These are phyloP conservation scores for Strongylocentrotus purpuratus DNA, from an alignment of 35 echinoderm and acorn worm species.

Conservation along the genomic window DNA sequence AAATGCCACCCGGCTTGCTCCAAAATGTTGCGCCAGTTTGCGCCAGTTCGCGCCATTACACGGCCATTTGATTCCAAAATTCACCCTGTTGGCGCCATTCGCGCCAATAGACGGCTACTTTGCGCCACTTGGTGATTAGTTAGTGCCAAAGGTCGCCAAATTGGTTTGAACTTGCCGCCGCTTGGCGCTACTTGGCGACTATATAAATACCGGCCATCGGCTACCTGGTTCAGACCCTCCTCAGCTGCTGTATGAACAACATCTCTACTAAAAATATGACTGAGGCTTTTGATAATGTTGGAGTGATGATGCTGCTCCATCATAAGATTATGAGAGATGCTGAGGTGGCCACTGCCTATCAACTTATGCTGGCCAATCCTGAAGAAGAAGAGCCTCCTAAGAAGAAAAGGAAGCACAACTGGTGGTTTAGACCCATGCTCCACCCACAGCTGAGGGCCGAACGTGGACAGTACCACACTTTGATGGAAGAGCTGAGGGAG, in stretches of 20 bases:
- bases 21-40: constrained; percentile 46
- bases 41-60: constrained; percentile 53
- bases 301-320: constrained; percentile 17
- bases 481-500: too few relatives aligned
- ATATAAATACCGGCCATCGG: not conserved
- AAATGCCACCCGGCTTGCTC: constrained; percentile 50
- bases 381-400: constrained; percentile 17
- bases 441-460: constrained; percentile 24
- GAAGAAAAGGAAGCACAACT: constrained; percentile 21
- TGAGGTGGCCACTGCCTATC: constrained; percentile 34
- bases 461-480: constrained; percentile 7
- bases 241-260: too few relatives aligned
- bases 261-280: too few relatives aligned
- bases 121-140: constrained; percentile 31
- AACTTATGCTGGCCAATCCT: constrained; percentile 22
- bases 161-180: constrained; percentile 8
- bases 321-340: not conserved
- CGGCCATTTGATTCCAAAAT: constrained; percentile 52
- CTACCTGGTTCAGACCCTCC: too few relatives aligned
- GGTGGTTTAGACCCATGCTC: constrained; percentile 31
- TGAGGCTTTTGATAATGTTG: too few relatives aligned
- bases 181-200: constrained; percentile 22
- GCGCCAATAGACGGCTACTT: constrained; percentile 26
- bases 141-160: constrained; percentile 24
- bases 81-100: constrained; percentile 28